Percentiles rank a stretch among this genome's conserved stretches.
These are phyloP conservation scores for Pegoplata infirma DNA, from an alignment of 2,888 invertebrate species.

Conservation along the genomic window DNA sequence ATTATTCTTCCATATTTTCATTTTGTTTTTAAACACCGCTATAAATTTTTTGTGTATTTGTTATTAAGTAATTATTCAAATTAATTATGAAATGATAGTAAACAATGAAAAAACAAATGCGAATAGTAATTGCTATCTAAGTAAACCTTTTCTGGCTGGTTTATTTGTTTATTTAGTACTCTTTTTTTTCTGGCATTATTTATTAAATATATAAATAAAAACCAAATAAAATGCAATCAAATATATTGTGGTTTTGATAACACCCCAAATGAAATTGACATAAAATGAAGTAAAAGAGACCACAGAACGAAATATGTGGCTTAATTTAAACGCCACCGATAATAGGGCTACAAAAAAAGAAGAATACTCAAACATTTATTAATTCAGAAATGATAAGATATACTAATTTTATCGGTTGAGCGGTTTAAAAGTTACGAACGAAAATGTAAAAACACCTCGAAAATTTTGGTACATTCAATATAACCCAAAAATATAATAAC, in stretches of 20 bases:
- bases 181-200: background rate
- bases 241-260: background rate
- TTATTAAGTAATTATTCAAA: constrained; percentile 41
- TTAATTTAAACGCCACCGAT: background rate
- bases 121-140: background rate
- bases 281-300: background rate
- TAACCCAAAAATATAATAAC: no score
- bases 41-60: constrained; percentile 1
- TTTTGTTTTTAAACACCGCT: background rate
- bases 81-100: constrained; percentile 34
- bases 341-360: background rate
- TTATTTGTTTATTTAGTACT: background rate
- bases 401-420: no score
- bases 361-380: background rate
- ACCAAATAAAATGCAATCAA: background rate
- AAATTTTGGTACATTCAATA: no score
- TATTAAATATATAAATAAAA: background rate
- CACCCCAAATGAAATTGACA: background rate
- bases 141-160: background rate
- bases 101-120: background rate
- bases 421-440: no score
- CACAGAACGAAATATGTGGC: background rate
- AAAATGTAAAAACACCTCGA: no score
- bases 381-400: background rate
- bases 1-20: background rate